These are phyloP conservation scores for Volucella bombylans DNA, from an alignment of 2,888 invertebrate genomes.

Conservation along the genomic window DNA sequence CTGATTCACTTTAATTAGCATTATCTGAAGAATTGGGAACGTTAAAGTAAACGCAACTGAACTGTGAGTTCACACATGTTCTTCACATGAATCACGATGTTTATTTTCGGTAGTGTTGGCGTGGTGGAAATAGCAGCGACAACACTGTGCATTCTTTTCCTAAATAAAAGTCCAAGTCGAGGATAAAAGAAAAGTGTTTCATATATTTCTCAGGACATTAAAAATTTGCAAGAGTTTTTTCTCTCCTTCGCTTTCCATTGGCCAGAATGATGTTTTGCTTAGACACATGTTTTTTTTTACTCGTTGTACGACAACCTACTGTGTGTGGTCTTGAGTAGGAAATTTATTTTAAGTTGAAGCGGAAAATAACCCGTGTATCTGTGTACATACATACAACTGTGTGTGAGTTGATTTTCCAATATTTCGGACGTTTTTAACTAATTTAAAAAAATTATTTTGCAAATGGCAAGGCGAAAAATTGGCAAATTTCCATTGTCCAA, in stretches of 20 bases:
- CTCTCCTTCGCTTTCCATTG: conserved; percentile 10
- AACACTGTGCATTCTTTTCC: conserved; percentile 27
- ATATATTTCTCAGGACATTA: conserved; percentile 25
- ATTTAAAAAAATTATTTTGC: conserved; percentile 52
- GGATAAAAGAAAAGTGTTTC: conserved; percentile 31
- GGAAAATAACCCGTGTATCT: not conserved
- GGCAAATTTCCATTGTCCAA: conserved; percentile 51
- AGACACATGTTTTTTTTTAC: not conserved
- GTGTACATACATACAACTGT: not conserved
- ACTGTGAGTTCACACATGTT: not conserved
- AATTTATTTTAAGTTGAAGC: conserved; percentile 10
- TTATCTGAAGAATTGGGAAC: conserved; percentile 14
- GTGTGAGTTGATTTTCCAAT: conserved; percentile 7
- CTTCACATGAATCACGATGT: conserved; percentile 4
- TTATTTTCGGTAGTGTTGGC: conserved; percentile 1
- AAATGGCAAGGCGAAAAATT: conserved; percentile 31
- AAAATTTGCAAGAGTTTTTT: conserved; percentile 4
- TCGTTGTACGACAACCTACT: not conserved
- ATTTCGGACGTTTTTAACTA: conserved; percentile 25
- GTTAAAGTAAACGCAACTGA: not conserved
- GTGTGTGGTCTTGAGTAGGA: not conserved
- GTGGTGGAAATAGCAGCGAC: not conserved
- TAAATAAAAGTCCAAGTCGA: conserved; percentile 25
- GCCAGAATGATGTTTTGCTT: conserved; percentile 9
- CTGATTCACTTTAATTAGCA: conserved; percentile 25